Evolutionary conservation across 2,888 invertebrate species (phyloP).

Genomic region (Protonemura montana): DNA sequence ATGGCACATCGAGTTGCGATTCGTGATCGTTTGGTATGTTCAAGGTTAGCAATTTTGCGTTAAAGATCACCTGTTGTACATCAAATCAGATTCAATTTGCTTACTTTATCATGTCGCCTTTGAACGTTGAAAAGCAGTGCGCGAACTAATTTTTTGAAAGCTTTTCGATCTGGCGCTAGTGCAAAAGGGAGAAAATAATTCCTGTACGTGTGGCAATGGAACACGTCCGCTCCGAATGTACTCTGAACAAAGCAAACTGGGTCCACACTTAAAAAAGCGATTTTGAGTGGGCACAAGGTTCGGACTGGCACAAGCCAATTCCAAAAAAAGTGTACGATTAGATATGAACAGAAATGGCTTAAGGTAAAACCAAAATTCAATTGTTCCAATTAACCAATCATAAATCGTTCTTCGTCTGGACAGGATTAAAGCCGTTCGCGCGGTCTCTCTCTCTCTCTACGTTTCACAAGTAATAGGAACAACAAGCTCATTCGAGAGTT

Average conservation of each 20-base stretch:
- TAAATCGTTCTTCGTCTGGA: too few species aligned
- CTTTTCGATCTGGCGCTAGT: background rate
- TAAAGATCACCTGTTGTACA: background rate
- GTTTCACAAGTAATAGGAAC: too few species aligned
- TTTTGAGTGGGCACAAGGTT: background rate
- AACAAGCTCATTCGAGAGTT: too few species aligned
- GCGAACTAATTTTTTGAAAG: background rate
- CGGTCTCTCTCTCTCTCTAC: too few species aligned
- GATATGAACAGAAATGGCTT: too few species aligned
- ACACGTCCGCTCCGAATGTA: background rate
- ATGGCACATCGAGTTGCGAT: background rate
- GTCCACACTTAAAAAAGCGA: background rate
- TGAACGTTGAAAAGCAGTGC: background rate
- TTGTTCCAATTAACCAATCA: too few species aligned
- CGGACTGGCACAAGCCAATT: background rate
- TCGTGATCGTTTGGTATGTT: background rate
- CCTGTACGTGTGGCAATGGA: background rate
- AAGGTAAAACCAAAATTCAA: too few species aligned
- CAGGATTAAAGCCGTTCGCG: too few species aligned
- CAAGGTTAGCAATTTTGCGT: background rate
- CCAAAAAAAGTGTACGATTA: background rate
- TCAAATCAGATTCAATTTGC: background rate
- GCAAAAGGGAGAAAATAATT: background rate
- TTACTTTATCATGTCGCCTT: background rate
- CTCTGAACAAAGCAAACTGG: background rate